Evolutionary conservation across 2,888 invertebrate genomes (phyloP), one percentile per base, ranked within the genome.

Genomic region (Lepidocyrtoides sp.): DNA sequence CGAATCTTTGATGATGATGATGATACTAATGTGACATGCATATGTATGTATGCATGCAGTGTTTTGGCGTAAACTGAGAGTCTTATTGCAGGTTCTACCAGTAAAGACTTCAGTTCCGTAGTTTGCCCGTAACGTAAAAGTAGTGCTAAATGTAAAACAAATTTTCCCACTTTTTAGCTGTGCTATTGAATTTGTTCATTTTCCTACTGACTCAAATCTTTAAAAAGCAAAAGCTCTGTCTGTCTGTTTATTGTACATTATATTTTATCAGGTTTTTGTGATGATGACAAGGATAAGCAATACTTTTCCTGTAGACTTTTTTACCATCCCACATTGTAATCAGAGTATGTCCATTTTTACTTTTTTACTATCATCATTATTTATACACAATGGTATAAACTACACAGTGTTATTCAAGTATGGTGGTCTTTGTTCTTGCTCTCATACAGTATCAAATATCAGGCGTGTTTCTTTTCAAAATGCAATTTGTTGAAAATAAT

Each of bases 291-390:
- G 1, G 54, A n/a, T 54, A 54, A 17, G 17, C 60, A 63, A 8
- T 63, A 14, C 29, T 29, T 63, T 63, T 29, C 14, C 10, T 7
- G 60, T n/a, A 29, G 29, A 17, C 23, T 12, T 4, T 14, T 36
- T 36, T 69, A 23, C 0, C n/a, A 83, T 10, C 66, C 83, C 83
- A 83, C 32, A 66, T 83, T 83, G 26, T 29, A 83, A 83, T 83
- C 60, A 66, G 83, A 83, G 48, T 83, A 83, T 83, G 66, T 83
- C 66, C 66, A 66, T 48, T 44, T n/a, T 82, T 48, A 17, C 63
- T 69, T 14, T 69, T 14, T 10, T n/a, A 69, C 36, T 26, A 60
- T 60, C 26, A 60, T 20, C 60, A 60, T 44, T 44, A 36, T 8
- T 36, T 12, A 12, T 14, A 44, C 44, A 44, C 60, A 60, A 60